Percentiles rank a stretch among this genome's conserved stretches.
Evolutionary conservation across 2,888 invertebrate genomes (phyloP).

Genomic region (Pantelozetes paolii): DNA sequence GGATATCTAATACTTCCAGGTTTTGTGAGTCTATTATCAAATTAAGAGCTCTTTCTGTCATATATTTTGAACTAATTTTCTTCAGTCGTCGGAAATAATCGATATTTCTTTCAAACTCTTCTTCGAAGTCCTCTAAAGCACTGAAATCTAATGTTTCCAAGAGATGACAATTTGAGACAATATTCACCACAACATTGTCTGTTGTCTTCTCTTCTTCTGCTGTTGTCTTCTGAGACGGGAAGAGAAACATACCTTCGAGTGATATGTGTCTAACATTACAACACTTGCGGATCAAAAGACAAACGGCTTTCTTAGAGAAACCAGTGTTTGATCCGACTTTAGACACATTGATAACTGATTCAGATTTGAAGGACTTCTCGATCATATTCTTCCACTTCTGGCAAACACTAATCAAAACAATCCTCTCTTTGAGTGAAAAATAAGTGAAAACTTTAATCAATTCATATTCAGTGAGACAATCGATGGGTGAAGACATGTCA

Average conservation of each 20-base stretch:
- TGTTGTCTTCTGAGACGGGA: neutral
- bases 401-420: neutral
- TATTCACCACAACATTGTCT: neutral
- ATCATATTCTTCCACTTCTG: neutral
- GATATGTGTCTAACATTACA: constrained; percentile 8
- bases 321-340: neutral
- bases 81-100: constrained; percentile 13
- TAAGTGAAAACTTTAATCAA: neutral
- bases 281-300: neutral
- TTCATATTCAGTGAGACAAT: neutral
- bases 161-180: neutral
- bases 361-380: constrained; percentile 6
- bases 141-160: neutral
- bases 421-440: neutral
- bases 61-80: neutral
- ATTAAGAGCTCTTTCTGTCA: neutral
- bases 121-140: neutral
- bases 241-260: neutral
- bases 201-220: neutral
- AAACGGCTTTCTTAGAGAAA: neutral
- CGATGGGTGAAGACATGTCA: neutral
- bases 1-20: neutral
- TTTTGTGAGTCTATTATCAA: neutral
- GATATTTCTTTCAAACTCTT: neutral
- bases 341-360: neutral